Evolutionary conservation across 2,113 vertebrate species (phyloP).

Genomic region (Toxostoma redivivum): DNA sequence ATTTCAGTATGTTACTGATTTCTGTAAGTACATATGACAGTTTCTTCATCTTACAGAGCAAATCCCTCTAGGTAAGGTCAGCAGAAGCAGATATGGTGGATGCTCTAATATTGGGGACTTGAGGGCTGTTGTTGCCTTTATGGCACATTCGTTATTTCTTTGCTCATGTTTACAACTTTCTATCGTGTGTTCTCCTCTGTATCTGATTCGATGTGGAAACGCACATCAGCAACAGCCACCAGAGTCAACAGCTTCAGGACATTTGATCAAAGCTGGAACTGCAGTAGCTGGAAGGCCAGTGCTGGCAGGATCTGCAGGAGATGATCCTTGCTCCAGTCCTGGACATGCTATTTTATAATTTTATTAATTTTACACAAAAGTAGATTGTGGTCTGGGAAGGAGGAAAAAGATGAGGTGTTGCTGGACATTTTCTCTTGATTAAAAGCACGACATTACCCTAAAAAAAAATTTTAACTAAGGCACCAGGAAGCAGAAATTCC

Average conservation of each 20-base stretch:
- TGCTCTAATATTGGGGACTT: rapidly evolving
- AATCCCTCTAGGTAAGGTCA: not conserved
- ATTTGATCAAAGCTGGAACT: not conserved
- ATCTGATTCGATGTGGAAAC: not conserved
- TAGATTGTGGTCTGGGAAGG: not conserved
- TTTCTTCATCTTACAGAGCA: not conserved
- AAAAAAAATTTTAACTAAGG: not conserved
- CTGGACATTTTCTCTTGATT: not conserved
- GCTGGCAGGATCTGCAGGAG: not conserved
- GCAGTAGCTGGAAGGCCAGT: not conserved
- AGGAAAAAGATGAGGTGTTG: not conserved
- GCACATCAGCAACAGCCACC: not conserved
- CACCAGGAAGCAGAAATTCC: not conserved
- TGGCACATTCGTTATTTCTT: not conserved
- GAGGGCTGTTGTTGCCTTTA: not conserved
- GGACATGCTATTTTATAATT: rapidly evolving
- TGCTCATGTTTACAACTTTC: not conserved
- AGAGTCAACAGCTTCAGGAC: not conserved
- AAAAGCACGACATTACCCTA: not conserved
- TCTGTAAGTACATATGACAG: not conserved
- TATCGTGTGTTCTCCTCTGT: rapidly evolving
- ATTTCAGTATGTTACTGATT: not conserved
- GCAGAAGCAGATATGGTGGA: not conserved
- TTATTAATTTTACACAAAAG: not conserved
- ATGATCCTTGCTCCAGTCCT: not conserved